phyloP scores from a whole-genome alignment of 2,797 vertebrate genomes.

The Poeciliopsis turneri region DNA sequence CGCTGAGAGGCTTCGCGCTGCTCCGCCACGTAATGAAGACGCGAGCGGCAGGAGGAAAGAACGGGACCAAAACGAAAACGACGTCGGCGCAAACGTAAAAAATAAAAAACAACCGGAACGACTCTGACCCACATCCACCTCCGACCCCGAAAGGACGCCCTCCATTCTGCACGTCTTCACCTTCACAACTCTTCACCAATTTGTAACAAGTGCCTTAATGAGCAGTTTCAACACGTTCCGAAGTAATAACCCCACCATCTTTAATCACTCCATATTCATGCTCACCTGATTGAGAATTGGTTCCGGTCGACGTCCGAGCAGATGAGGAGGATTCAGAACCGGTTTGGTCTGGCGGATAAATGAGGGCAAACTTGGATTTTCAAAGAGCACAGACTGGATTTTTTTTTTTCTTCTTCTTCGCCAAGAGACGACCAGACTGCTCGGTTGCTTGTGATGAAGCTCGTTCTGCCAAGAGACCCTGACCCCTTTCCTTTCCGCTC shows the following conservation, averaged over 20 bases:
- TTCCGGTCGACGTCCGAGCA: constrained; percentile 49
- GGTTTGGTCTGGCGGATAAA: constrained; percentile 60
- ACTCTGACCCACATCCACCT: constrained; percentile 44
- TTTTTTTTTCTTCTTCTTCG: constrained; percentile 43
- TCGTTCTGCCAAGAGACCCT: constrained; percentile 69
- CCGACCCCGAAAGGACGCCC: constrained; percentile 39
- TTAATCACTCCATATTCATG: constrained; percentile 46
- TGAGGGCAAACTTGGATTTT: constrained; percentile 67
- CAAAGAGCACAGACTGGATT: constrained; percentile 57
- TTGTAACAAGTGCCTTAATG: constrained; percentile 90
- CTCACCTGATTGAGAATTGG: constrained; percentile 57
- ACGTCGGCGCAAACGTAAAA: constrained; percentile 40
- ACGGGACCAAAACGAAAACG: constrained; percentile 61
- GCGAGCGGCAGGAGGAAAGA: constrained; percentile 68
- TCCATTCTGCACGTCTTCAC: constrained; percentile 55
- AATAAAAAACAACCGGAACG: constrained; percentile 5
- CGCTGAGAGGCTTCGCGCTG: constrained; percentile 67
- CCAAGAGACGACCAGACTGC: constrained; percentile 68
- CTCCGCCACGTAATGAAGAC: constrained; percentile 70
- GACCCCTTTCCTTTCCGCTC: constrained; percentile 60
- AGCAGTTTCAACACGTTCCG: constrained; percentile 82
- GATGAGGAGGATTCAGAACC: constrained; percentile 55
- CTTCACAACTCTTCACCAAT: constrained; percentile 75
- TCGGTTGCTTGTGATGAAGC: constrained; percentile 58
- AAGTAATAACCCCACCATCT: constrained; percentile 80